Evolutionary conservation across 2,797 vertebrate genomes (phyloP).

Genomic region (Coregonus ussuriensis): DNA sequence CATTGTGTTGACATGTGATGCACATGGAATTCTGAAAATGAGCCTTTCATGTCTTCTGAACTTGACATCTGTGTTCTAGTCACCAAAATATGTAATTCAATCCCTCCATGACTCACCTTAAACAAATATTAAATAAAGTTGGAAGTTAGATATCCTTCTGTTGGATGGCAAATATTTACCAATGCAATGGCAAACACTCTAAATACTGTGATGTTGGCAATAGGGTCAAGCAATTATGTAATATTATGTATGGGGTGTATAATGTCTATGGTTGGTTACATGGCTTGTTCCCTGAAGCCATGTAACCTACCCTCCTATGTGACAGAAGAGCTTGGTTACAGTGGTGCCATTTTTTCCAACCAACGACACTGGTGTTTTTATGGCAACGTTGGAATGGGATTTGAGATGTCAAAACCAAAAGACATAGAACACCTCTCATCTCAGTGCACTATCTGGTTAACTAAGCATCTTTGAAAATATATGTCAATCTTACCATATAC

Average conservation of each 20-base stretch:
- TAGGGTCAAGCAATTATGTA: background rate
- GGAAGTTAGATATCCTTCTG: background rate
- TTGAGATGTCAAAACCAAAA: background rate
- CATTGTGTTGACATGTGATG: background rate
- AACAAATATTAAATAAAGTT: background rate
- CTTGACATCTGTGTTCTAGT: too few relatives aligned
- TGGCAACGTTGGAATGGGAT: background rate
- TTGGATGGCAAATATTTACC: background rate
- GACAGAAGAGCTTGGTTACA: too few relatives aligned
- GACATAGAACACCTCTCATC: background rate
- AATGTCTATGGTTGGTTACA: background rate
- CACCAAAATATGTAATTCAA: background rate
- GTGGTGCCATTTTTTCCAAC: constrained; percentile 1
- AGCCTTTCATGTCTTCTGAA: background rate
- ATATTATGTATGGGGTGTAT: background rate
- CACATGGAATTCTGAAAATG: background rate
- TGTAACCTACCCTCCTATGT: too few relatives aligned
- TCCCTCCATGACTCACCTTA: background rate
- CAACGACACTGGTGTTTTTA: background rate
- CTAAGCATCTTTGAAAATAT: background rate
- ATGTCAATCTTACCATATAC: constrained; percentile 83
- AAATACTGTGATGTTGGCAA: background rate
- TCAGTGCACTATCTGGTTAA: background rate
- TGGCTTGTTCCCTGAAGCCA: background rate
- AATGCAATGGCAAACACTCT: background rate